Base-by-base conservation (phyloP, 2,113 vertebrate genomes). In the Lampris incognitus region DNA sequence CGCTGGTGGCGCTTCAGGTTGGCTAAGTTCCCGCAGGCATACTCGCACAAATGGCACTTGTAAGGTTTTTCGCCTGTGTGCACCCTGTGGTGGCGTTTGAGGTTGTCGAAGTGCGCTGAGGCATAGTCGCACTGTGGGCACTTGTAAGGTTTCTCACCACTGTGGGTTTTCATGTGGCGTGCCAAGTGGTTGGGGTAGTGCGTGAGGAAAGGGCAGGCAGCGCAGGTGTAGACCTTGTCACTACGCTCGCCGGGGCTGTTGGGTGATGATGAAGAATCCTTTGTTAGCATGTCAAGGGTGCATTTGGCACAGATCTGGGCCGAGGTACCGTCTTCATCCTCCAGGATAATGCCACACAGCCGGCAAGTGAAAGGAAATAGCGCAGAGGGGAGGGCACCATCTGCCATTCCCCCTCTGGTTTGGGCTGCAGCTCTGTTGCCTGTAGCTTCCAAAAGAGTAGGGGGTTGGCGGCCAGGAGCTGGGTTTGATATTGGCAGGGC, bases 141-240 rank as follows among this genome's bases (percentile, higher is more conserved):
- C 87, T 94, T 94, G n/a, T 98, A 99, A 0, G 97, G 98, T 90
- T 99, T 99, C 90, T 99, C 98, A 0, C 98, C 97, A 0, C 97
- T 99, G 93, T 99, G 97, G 0, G 97, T 99, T 94, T 98, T 99
- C 97, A 99, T 99, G 94, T 98, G 97, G 73, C 97, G 96, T 0
- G 96, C 97, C 93, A 99, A 87, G 91, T 99, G 97, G 94, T 99
- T 98, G 50, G 97, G 97, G 88, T 99, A 99, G 85, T 97, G 97
- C 38, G 98, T 98, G 89, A 98, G 95, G 13, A 98, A 99, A 36
- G 97, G 92, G 92, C 98, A 99, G 84, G 97, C 90, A 51, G 95
- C 94, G 66, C 97, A 99, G 24, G 96, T 95, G 49, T 98, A 98
- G 78, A 96, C 96, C 78, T 97, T 97, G 72, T 95, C 95, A 6